phyloP scores from a whole-genome alignment of 2,113 vertebrate species.

The Ellobius talpinus region DNA sequence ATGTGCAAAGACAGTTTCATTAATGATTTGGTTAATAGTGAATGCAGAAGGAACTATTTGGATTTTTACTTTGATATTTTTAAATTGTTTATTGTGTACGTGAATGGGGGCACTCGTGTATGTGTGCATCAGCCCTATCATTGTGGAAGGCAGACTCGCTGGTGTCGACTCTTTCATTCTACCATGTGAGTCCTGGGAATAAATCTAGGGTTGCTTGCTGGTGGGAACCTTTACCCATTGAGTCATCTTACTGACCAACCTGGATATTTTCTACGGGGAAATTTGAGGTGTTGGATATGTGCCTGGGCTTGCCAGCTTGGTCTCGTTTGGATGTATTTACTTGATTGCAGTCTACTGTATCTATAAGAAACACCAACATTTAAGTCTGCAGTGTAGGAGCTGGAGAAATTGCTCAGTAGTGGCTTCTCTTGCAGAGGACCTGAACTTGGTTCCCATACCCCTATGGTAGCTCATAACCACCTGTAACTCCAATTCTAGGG shows the following conservation, averaged over 20 bases:
- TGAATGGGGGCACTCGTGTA: no score
- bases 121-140: background rate
- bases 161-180: background rate
- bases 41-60: background rate
- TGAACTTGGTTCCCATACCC: background rate
- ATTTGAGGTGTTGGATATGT: background rate
- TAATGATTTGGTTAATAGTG: background rate
- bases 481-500: background rate
- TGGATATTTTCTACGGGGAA: background rate
- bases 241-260: background rate
- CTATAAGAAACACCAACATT: background rate
- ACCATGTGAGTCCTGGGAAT: background rate
- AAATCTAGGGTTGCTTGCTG: background rate
- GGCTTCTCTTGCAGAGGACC: background rate
- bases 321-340: background rate
- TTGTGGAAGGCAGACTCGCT: background rate
- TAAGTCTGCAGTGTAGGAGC: background rate
- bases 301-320: background rate
- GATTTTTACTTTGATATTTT: no score
- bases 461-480: background rate
- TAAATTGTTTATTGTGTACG: no score
- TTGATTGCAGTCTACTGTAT: background rate
- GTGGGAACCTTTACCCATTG: background rate
- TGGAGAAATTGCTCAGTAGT: background rate
- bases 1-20: background rate